Conservation (phyloP, 2,797 vertebrate species). For the Xiphorhynchus erythropygius region DNA sequence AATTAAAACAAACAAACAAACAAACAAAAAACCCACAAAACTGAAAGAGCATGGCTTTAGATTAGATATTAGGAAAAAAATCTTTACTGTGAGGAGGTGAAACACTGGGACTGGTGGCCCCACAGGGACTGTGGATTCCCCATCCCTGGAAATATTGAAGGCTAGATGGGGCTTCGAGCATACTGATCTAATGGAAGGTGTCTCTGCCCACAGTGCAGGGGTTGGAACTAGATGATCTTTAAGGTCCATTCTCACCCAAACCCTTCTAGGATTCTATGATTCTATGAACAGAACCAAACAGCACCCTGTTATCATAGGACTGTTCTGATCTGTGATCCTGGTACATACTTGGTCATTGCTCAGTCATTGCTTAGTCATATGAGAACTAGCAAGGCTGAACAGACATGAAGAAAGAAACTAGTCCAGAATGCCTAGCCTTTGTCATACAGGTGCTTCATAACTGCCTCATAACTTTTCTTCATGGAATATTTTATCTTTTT, state of each 20-base stretch:
- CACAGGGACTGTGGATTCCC: neutral
- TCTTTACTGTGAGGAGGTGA: neutral
- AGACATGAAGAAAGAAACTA: neutral
- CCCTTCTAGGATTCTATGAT: neutral
- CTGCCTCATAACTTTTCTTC: neutral
- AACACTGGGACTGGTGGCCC: neutral
- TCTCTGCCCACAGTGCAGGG: neutral
- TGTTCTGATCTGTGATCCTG: neutral
- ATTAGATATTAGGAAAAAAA: neutral
- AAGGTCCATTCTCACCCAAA: neutral
- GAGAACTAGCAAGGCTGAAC: neutral
- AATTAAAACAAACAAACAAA: neutral
- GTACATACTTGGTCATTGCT: neutral
- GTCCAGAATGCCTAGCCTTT: neutral
- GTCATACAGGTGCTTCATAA: neutral
- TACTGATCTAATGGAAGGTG: neutral
- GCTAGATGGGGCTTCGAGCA: neutral
- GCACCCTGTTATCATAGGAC: accelerated
- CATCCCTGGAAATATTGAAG: neutral
- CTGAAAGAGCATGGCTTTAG: neutral
- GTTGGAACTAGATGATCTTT: neutral
- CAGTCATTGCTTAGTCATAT: neutral
- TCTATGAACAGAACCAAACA: neutral
- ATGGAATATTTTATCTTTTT: neutral
- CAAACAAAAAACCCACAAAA: neutral